Conservation (phyloP, 2,888 invertebrate species). For the Campopleginae sp. region DNA sequence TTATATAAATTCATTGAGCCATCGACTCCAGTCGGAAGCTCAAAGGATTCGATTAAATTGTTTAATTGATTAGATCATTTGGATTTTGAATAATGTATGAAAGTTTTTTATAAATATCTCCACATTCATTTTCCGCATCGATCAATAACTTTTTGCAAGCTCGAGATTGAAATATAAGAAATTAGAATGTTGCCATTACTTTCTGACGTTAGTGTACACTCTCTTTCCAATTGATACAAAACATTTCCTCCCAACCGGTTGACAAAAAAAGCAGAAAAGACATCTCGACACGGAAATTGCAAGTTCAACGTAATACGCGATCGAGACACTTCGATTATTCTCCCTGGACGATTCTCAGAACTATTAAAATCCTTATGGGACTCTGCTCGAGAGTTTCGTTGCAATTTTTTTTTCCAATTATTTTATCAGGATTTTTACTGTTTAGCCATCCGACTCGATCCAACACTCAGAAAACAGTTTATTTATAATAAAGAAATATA, state of each 20-base stretch:
- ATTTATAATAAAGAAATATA: no score
- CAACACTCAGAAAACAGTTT: no score
- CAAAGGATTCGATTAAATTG: no score
- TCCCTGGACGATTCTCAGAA: slow-evolving; percentile 12
- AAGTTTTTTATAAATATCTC: not conserved
- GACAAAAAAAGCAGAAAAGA: not conserved
- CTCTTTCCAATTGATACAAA: slow-evolving; percentile 7
- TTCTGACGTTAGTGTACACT: not conserved
- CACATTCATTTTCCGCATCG: not conserved
- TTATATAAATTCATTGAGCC: no score
- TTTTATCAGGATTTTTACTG: no score
- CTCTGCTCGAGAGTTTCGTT: not conserved
- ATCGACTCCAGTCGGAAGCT: no score
- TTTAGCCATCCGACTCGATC: no score
- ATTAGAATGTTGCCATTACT: slow-evolving; percentile 1
- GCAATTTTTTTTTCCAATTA: not conserved
- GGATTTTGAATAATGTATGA: not conserved
- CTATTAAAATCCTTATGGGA: slow-evolving; percentile 3
- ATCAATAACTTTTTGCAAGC: not conserved
- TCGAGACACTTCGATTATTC: slow-evolving; percentile 35
- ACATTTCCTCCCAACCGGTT: slow-evolving; percentile 27
- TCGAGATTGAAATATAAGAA: not conserved
- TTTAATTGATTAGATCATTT: not conserved
- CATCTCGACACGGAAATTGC: slow-evolving; percentile 42
- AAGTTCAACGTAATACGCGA: slow-evolving; percentile 7